phyloP scores from a whole-genome alignment of 2,797 vertebrate species.

The Acanthornis magna region DNA sequence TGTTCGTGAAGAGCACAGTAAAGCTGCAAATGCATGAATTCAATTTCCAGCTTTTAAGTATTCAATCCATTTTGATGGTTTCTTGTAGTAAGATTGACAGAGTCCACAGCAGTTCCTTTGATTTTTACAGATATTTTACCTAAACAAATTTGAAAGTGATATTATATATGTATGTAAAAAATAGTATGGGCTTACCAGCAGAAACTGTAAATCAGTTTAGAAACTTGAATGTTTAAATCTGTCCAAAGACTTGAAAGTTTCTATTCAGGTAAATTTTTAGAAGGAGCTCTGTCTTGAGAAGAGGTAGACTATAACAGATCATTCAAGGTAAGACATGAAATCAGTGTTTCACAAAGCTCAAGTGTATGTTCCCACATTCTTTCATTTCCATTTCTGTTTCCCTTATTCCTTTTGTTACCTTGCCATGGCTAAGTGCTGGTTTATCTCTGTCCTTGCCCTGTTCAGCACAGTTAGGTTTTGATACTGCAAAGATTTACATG shows the following conservation, averaged over 20 bases:
- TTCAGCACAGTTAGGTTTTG: not conserved
- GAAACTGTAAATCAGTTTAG: not conserved
- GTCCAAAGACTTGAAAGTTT: conserved; percentile 64
- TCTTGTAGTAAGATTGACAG: not conserved
- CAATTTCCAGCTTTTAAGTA: not conserved
- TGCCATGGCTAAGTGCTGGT: conserved; percentile 2
- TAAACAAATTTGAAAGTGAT: conserved; percentile 13
- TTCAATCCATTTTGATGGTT: not conserved
- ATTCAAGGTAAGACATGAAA: conserved; percentile 74
- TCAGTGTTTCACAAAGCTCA: conserved; percentile 20
- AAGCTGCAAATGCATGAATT: not conserved
- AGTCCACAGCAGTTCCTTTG: not conserved
- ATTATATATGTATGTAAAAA: not conserved
- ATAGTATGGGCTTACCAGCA: not conserved
- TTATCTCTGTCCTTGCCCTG: not conserved
- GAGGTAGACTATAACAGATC: conserved; percentile 63
- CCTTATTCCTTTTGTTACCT: conserved; percentile 59
- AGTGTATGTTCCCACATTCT: conserved; percentile 46
- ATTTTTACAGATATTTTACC: not conserved
- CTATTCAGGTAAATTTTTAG: conserved; percentile 72
- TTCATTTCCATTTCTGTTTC: conserved; percentile 11
- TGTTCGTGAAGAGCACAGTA: not conserved
- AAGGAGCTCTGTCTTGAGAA: conserved; percentile 75
- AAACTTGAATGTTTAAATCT: conserved; percentile 9
- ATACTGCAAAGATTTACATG: not conserved